phyloP scores from a whole-genome alignment of 2,888 invertebrate species.

The Allygus modestus region DNA sequence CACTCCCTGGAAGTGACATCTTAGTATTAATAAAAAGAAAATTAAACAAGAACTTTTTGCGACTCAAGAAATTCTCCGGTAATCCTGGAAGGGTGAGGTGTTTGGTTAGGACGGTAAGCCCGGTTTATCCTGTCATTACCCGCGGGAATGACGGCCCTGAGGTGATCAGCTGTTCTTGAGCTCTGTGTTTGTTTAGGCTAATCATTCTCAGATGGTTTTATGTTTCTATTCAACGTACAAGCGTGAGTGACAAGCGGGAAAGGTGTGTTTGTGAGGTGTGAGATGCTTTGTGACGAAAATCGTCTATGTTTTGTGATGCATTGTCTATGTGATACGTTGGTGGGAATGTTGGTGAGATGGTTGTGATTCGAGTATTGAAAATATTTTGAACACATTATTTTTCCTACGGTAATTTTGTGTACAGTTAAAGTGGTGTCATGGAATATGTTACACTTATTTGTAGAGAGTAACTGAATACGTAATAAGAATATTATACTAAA shows the following conservation, averaged over 20 bases:
- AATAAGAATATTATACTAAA: too few relatives aligned
- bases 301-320: too few relatives aligned
- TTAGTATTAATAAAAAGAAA: slow-evolving; percentile 44
- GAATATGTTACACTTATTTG: too few relatives aligned
- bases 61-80: background rate
- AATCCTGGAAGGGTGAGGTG: slow-evolving; percentile 9
- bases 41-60: slow-evolving; percentile 37
- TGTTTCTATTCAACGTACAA: slow-evolving; percentile 24
- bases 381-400: too few relatives aligned
- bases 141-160: slow-evolving; percentile 4
- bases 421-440: too few relatives aligned
- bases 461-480: too few relatives aligned
- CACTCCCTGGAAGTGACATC: slow-evolving; percentile 28
- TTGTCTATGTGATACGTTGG: too few relatives aligned
- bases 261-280: background rate
- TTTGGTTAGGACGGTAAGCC: slow-evolving; percentile 34
- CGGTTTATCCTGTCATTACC: slow-evolving; percentile 25
- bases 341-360: too few relatives aligned
- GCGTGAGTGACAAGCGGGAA: slow-evolving; percentile 5
- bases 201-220: slow-evolving; percentile 16
- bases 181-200: slow-evolving; percentile 10
- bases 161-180: slow-evolving; percentile 11
- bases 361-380: too few relatives aligned
- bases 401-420: too few relatives aligned
- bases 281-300: background rate